These are phyloP conservation scores for Silurus lanzhouensis DNA, from an alignment of 2,797 vertebrate species.

Conservation along the genomic window DNA sequence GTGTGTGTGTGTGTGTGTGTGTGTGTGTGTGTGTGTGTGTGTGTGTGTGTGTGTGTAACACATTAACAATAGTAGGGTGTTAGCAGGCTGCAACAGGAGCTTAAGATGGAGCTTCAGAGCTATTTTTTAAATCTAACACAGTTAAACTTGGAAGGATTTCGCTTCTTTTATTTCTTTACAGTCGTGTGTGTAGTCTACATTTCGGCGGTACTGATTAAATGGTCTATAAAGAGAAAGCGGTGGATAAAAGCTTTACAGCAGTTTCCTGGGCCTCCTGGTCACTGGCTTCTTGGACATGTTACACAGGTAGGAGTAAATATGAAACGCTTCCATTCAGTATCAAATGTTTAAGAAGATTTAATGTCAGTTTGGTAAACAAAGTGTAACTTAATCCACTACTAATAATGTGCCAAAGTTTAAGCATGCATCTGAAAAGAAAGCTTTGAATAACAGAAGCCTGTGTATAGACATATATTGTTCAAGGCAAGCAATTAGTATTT, in stretches of 20 bases:
- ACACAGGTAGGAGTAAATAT: not conserved
- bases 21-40: too few relatives aligned
- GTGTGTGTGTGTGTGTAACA: too few relatives aligned
- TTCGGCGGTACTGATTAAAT: not conserved
- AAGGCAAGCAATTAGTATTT: too few relatives aligned
- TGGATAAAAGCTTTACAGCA: not conserved
- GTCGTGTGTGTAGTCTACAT: not conserved
- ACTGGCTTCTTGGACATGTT: constrained; percentile 5
- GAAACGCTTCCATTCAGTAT: too few relatives aligned
- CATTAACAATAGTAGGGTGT: too few relatives aligned
- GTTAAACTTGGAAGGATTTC: not conserved
- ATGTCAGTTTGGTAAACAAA: too few relatives aligned
- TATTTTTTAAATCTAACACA: not conserved
- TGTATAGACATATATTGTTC: not conserved
- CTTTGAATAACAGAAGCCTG: not conserved
- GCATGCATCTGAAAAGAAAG: not conserved
- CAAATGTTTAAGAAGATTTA: too few relatives aligned
- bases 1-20: too few relatives aligned
- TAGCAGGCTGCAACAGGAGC: too few relatives aligned
- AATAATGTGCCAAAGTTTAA: not conserved
- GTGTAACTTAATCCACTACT: not conserved
- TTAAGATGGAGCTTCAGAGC: too few relatives aligned
- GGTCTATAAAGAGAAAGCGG: not conserved
- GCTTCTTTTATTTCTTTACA: not conserved
- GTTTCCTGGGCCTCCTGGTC: constrained; percentile 8